Evolutionary conservation across 2,113 vertebrate genomes (phyloP), one percentile per base, ranked within the genome.

Genomic region (Clarias magur): DNA sequence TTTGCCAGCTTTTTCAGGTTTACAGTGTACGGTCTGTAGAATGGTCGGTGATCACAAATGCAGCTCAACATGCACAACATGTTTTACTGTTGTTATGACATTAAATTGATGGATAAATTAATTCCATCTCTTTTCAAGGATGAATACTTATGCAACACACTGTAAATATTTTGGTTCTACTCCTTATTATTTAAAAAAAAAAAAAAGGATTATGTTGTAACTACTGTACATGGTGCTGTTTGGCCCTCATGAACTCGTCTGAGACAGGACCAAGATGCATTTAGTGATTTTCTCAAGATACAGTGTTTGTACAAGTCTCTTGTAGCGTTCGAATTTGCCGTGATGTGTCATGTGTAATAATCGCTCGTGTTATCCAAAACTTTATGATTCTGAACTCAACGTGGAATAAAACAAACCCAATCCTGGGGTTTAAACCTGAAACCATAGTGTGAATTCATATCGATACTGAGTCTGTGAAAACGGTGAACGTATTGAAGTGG

Each of bases 261-360:
- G 75, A 79, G 25, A 79, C 70, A 59, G 60, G 42, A 68, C 83
- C 63, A 68, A 53, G 60, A 34, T 85, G 25, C 60, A 62, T 81
- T 65, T 78, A 84, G 34, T n/a, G 25, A 27, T 88, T 88, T 84
- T 65, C 65, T 75, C 34, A 80, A 48, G 23, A 60, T 80, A 68
- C 79, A 19, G 84, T 88, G 84, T 79, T 17, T 70, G 68, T 78
- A 27, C 25, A n/a, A 54, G 76, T 88, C 56, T 90, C 57, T 76
- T 73, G 80, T 79, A 60, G 68, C 30, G 27, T 88, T 80, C 48
- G 87, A 88, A 67, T 88, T 60, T 81, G 56, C 78, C 53, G 54
- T 80, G 75, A 67, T 76, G 83, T 88, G 56, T 70, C 60, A 23
- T 53, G 78, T 87, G 82, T 87, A 78, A 65, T 76, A 65, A 84